Evolutionary conservation across 2,888 invertebrate species (phyloP).

Genomic region (Drosophila mimica): DNA sequence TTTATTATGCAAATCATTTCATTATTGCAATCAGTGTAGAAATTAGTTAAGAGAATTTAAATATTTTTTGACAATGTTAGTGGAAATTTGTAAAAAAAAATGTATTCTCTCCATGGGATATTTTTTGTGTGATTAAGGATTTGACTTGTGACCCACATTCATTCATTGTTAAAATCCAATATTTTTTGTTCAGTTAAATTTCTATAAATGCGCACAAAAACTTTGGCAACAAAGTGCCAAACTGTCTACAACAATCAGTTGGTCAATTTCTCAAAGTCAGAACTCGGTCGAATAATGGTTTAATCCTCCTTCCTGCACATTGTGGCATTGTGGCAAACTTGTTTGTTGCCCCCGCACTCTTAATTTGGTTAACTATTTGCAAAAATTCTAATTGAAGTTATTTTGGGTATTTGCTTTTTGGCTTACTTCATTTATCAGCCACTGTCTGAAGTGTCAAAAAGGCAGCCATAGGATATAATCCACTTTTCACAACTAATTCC

Average conservation of each 20-base stretch:
- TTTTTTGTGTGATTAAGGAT: slow-evolving; percentile 9
- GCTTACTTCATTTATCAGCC: slow-evolving; percentile 5
- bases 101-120: neutral
- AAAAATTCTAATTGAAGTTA: slow-evolving; percentile 42
- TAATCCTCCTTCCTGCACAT: neutral
- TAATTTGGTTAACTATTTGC: slow-evolving; percentile 45
- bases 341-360: slow-evolving; percentile 23
- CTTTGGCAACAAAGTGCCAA: slow-evolving; percentile 49
- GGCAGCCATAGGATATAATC: slow-evolving; percentile 25
- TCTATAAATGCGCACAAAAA: slow-evolving; percentile 31
- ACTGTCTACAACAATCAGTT: slow-evolving; percentile 55
- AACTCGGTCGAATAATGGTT: slow-evolving; percentile 44
- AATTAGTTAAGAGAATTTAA: neutral
- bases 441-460: neutral
- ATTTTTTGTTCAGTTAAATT: slow-evolving; percentile 21
- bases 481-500: slow-evolving; percentile 45
- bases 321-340: slow-evolving; percentile 10
- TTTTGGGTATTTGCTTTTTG: slow-evolving; percentile 25
- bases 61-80: neutral
- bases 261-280: slow-evolving; percentile 57
- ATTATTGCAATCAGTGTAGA: neutral
- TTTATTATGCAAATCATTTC: neutral
- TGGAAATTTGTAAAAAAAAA: neutral
- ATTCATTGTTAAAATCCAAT: slow-evolving; percentile 18
- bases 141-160: slow-evolving; percentile 44